phyloP scores from a whole-genome alignment of 2,888 invertebrate genomes.

The Dryadula phaetusa region DNA sequence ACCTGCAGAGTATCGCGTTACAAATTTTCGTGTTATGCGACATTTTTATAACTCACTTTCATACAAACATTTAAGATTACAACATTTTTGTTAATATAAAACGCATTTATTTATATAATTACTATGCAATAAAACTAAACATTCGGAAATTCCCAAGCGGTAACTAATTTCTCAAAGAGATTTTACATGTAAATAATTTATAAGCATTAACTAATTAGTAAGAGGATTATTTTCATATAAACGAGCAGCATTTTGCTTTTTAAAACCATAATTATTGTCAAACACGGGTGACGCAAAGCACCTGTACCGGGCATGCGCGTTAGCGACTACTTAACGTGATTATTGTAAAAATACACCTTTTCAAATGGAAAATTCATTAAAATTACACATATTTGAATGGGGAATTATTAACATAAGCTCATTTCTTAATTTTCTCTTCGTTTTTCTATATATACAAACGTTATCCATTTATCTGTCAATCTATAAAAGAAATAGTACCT shows the following conservation, averaged over 20 bases:
- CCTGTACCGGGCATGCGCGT: conserved; percentile 51
- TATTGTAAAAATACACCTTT: conserved; percentile 57
- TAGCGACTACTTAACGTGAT: conserved; percentile 50
- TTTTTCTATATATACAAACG: neutral
- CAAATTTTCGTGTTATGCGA: conserved; percentile 6
- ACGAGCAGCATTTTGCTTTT: conserved; percentile 2
- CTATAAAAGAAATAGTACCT: neutral
- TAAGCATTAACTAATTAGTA: conserved; percentile 18
- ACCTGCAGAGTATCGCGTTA: conserved; percentile 41
- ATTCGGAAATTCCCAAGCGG: too few relatives aligned
- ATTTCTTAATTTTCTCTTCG: neutral
- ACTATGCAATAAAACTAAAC: conserved; percentile 3
- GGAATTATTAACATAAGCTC: neutral
- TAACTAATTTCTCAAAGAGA: neutral
- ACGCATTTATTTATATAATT: conserved; percentile 1
- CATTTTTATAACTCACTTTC: neutral
- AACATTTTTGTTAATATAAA: neutral
- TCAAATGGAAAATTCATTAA: conserved; percentile 37
- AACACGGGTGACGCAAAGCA: conserved; percentile 52
- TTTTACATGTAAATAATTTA: conserved; percentile 19
- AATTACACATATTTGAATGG: neutral
- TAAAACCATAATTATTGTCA: conserved; percentile 32
- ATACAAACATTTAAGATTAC: neutral
- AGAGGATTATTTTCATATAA: conserved; percentile 12
- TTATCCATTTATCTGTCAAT: neutral